Evolutionary conservation across 2,113 vertebrate genomes (phyloP).

Genomic region (Megaleporinus macrocephalus): DNA sequence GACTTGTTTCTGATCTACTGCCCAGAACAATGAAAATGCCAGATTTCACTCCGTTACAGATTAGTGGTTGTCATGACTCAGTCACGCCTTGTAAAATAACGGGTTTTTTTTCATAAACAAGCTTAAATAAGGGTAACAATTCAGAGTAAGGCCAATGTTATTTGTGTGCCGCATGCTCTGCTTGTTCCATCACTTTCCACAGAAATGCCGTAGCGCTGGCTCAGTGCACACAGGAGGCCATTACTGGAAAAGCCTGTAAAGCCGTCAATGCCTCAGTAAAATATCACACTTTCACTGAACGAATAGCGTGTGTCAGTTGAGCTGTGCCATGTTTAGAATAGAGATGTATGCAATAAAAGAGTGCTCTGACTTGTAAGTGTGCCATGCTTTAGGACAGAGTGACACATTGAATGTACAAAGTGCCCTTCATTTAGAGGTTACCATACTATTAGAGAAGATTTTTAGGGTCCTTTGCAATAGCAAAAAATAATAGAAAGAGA

Average conservation of each 20-base stretch:
- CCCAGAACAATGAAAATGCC: not conserved
- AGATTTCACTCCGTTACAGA: not conserved
- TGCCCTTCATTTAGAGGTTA: not conserved
- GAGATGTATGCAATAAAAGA: conserved; percentile 4
- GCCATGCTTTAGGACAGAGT: not conserved
- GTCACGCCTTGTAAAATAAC: not conserved
- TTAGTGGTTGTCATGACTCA: conserved; percentile 3
- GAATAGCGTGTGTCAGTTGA: not conserved
- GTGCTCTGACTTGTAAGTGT: not conserved
- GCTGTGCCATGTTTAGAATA: not conserved
- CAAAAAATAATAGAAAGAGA: not conserved
- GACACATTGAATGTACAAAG: not conserved
- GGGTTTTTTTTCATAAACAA: conserved; percentile 20
- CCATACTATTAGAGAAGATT: not conserved
- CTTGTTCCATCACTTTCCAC: conserved; percentile 36
- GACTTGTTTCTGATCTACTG: not conserved
- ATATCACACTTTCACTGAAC: not conserved
- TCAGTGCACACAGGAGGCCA: conserved; percentile 27
- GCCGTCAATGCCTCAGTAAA: not conserved
- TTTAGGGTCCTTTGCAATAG: not conserved
- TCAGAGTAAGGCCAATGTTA: conserved; percentile 1
- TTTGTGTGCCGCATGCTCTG: conserved; percentile 15
- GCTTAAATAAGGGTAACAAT: conserved; percentile 22
- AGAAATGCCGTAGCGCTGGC: not conserved
- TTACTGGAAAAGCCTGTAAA: conserved; percentile 12